Conservation (phyloP, 2,888 invertebrate genomes). For the Ichneumoninae sp. region DNA sequence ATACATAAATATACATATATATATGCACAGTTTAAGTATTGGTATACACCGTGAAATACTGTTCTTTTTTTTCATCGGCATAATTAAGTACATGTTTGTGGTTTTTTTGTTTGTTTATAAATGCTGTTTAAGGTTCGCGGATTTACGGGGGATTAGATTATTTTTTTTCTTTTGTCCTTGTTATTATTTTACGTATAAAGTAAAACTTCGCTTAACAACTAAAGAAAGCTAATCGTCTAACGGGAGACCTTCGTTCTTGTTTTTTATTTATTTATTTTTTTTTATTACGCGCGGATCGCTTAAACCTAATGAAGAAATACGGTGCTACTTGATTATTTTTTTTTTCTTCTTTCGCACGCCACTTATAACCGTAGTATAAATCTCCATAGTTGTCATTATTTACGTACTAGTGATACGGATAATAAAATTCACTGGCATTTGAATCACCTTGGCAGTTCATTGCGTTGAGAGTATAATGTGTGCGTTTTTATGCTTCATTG, state of each 20-base stretch:
- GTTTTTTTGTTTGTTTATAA: slow-evolving; percentile 48
- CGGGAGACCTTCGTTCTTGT: slow-evolving; percentile 57
- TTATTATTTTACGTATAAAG: slow-evolving; percentile 64
- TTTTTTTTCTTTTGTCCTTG: slow-evolving; percentile 14
- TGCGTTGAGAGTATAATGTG: slow-evolving; percentile 82
- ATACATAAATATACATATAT: slow-evolving; percentile 44
- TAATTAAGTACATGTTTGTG: slow-evolving; percentile 55
- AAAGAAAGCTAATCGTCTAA: slow-evolving; percentile 69
- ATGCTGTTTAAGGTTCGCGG: slow-evolving; percentile 53
- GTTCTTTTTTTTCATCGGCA: slow-evolving; percentile 35
- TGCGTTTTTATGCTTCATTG: slow-evolving; percentile 80
- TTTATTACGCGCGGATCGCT: slow-evolving; percentile 60
- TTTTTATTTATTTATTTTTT: slow-evolving; percentile 19
- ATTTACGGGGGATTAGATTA: slow-evolving; percentile 41
- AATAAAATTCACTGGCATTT: slow-evolving; percentile 85
- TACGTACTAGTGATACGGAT: slow-evolving; percentile 83
- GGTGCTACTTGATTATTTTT: slow-evolving; percentile 50
- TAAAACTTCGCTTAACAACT: slow-evolving; percentile 67
- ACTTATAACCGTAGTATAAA: slow-evolving; percentile 78
- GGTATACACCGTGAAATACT: slow-evolving; percentile 44
- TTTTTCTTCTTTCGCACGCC: slow-evolving; percentile 68
- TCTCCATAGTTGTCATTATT: slow-evolving; percentile 71
- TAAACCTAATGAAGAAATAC: slow-evolving; percentile 74
- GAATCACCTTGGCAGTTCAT: slow-evolving; percentile 84
- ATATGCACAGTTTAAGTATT: slow-evolving; percentile 34